Conservation (phyloP, 2,113 vertebrate genomes). For the Tenebrosternarchus preto region DNA sequence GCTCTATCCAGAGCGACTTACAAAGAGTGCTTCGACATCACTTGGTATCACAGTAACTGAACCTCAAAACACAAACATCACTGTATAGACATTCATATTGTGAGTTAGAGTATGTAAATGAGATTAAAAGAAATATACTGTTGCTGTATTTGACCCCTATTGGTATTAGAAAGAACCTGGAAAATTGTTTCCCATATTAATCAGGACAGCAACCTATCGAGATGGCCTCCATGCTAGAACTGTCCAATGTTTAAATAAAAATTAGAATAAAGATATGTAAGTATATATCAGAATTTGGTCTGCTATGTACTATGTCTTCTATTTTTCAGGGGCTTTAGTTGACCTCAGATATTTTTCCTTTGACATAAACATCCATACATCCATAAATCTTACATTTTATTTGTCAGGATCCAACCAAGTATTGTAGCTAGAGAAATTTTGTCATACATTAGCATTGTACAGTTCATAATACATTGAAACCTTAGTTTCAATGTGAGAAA, state of each 20-base stretch:
- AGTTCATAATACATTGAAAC: too few species aligned
- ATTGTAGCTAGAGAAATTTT: too few species aligned
- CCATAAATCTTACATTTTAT: too few species aligned
- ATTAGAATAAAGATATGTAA: background rate
- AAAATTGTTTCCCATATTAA: slow-evolving; percentile 1
- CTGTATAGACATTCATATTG: background rate
- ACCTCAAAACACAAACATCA: background rate
- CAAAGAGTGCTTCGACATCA: too few species aligned
- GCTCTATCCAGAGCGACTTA: too few species aligned
- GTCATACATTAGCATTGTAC: too few species aligned
- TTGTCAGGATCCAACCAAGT: too few species aligned
- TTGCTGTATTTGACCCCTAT: slow-evolving; percentile 52
- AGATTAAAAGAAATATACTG: slow-evolving; percentile 36
- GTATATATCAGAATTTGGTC: background rate
- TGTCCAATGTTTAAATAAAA: background rate
- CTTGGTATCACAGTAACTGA: background rate
- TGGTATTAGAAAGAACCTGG: slow-evolving; percentile 37
- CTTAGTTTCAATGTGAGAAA: too few species aligned
- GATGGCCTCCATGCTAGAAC: slow-evolving; percentile 35
- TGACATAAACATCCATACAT: too few species aligned
- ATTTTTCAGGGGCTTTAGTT: background rate
- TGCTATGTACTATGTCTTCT: background rate
- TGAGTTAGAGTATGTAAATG: slow-evolving; percentile 16
- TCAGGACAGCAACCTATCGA: slow-evolving; percentile 47
- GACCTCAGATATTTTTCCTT: background rate